Base-by-base conservation (phyloP, 2,113 vertebrate genomes). In the Indri indri region DNA sequence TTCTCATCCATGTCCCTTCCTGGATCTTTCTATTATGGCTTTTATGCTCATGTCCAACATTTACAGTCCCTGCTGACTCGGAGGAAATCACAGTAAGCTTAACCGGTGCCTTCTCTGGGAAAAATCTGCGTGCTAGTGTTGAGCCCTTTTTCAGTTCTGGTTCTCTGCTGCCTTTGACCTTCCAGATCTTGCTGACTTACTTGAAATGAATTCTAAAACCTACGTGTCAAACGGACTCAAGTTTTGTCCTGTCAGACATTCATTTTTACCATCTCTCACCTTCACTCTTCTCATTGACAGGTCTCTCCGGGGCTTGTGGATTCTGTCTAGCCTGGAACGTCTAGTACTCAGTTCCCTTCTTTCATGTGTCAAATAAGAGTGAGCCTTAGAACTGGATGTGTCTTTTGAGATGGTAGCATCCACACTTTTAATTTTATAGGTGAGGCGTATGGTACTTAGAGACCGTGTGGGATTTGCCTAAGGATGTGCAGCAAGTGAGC, bases 141-240 rank as follows among this genome's bases (percentile, higher is more conserved):
- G 16, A 95, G 27, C 81, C n/a, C 57, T 81, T 80, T 87, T 74
- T 54, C 1, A 17, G 23, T 47, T 82, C 95, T 76, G 66, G 14
- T 79, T 88, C 80, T 90, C 32, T 52, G 45, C 71, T 45, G 17
- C 42, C 74, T 87, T 76, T 83, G 79, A 76, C 63, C 86, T 42
- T 86, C 50, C 12, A 68, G 77, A 71, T 57, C 42, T 10, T 17
- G 20, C 91, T 40, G 66, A 81, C 74, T 65, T 73, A n/a, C 54
- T 59, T 83, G 79, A 88, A 94, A 70, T 80, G 86, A 95, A 82
- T 77, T 88, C 68, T 96, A 3, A 68, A 82, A 73, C 57, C 30
- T 59, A 6, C 2, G 0, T 65, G 25, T 65, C 2, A 2, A 11
- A 82, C 89, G 52, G 76, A 23, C 54, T 40, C 34, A 34, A 17